Base-by-base conservation (phyloP, 2,888 invertebrate genomes). In the Nemapogon koenigi region DNA sequence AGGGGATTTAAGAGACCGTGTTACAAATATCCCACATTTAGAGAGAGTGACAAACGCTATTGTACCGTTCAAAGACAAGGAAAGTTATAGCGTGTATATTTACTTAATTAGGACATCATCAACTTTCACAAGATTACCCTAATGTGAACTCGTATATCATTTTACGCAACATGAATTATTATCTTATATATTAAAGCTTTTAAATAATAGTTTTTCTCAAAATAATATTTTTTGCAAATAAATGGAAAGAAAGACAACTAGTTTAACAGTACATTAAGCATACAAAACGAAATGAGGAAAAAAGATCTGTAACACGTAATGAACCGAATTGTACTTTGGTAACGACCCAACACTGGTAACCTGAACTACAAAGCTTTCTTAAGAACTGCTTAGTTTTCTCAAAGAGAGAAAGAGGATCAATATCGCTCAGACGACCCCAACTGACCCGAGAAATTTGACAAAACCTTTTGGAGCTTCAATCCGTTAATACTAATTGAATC, bases 401-500 rank as follows among this genome's bases (percentile, higher is more conserved):
- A 60, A 65, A 51, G 59, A 66, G 72, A 76, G 73, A 75, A 75
- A 75, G 69, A 66, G 57, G 57, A 53, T 58, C 55, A 51, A 61
- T 60, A 63, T 62, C 65, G 55, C 53, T 52, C 54, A 50, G 45
- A 48, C 51, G 51, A 55, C 51, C 60, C 65, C 33, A 33, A 11
- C 62, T 57, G 63, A 72, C 72, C 73, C 70, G 63, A 73, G 75
- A 76, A 73, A 71, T 57, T 68, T 33, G 18, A 33, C 33, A 33
- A 19, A 33, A 33, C 17, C 33, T 19, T 33, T 33, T n/a, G 11
- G 19, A 33, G 8, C 11, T 25, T 63, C 73, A 72, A 73, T 72
- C 72, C 76, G 69, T 72, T 76, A 76, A 78, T 70, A 72, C 78
- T 78, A 76, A 78, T 78, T 76, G 76, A 76, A 78, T 76, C 72